Evolutionary conservation across 2,888 invertebrate genomes (phyloP).

Genomic region (Marasmarcha lunaedactyla): DNA sequence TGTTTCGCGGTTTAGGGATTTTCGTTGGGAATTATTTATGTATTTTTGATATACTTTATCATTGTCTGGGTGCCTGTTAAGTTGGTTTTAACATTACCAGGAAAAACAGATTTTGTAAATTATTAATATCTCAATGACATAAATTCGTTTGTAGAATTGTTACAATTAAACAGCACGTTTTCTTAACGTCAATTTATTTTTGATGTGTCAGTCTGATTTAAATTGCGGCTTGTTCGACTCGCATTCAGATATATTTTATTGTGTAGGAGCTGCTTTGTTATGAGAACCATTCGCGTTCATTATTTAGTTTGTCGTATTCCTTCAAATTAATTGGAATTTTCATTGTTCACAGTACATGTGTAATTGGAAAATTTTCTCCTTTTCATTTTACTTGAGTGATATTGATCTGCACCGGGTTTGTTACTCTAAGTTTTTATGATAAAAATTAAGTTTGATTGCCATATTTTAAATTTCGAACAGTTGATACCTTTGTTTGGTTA

Average conservation of each 20-base stretch:
- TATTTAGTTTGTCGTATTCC: conserved; percentile 36
- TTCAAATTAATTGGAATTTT: conserved; percentile 54
- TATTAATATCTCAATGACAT: conserved; percentile 4
- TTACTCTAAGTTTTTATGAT: too few relatives aligned
- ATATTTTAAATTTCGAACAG: too few relatives aligned
- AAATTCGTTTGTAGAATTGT: conserved; percentile 22
- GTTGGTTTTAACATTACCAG: too few relatives aligned
- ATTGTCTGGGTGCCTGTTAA: too few relatives aligned
- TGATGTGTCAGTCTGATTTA: conserved; percentile 45
- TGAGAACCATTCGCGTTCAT: conserved; percentile 18
- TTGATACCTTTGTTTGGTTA: too few relatives aligned
- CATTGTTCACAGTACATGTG: conserved; percentile 47
- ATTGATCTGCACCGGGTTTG: too few relatives aligned
- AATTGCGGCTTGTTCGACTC: conserved; percentile 39
- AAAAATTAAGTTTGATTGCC: too few relatives aligned
- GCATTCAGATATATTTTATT: conserved; percentile 26
- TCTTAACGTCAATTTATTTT: conserved; percentile 46
- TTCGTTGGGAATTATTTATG: conserved; percentile 1
- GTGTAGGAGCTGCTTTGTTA: conserved; percentile 32
- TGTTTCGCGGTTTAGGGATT: conserved; percentile 1
- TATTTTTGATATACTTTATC: too few relatives aligned
- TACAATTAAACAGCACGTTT: conserved; percentile 41
- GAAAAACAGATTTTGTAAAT: neutral
- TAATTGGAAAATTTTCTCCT: conserved; percentile 42
- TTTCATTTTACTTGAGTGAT: too few relatives aligned